A percentile compares a stretch with the other conserved stretches of the same genome.
phyloP scores from a whole-genome alignment of 2,113 vertebrate species.

The Gopherus evgoodei region DNA sequence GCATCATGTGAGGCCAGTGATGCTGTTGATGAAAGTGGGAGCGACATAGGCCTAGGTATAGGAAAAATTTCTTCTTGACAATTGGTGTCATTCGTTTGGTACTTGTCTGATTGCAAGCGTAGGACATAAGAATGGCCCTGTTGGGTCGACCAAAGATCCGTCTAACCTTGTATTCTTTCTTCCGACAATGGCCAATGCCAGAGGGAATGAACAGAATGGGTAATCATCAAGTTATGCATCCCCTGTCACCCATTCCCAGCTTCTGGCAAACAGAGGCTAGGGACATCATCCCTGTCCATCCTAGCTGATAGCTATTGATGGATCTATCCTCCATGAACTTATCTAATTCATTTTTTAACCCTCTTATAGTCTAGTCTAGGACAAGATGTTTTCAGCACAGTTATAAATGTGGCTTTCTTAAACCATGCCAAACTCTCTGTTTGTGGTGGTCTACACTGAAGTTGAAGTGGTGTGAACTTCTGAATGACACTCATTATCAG shows the following conservation, averaged over 20 bases:
- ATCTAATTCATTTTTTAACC: no score
- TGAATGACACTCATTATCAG: not conserved
- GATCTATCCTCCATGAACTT: no score
- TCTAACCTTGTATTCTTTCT: no score
- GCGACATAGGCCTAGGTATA: fast-evolving
- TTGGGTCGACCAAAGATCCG: no score
- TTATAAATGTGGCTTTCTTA: not conserved
- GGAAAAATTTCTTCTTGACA: not conserved
- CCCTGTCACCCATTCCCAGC: no score
- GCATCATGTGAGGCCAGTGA: not conserved
- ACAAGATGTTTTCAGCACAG: not conserved
- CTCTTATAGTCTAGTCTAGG: no score
- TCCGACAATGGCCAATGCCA: no score
- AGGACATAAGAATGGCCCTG: not conserved
- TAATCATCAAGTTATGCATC: no score
- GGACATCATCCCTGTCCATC: no score
- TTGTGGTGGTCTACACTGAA: not conserved
- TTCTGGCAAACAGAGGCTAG: no score
- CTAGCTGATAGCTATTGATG: no score
- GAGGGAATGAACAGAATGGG: no score
- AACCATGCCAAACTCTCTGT: not conserved
- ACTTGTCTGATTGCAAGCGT: not conserved
- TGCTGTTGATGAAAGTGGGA: not conserved
- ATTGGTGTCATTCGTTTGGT: not conserved
- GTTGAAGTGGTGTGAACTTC: not conserved